Conservation (phyloP, 2,888 invertebrate species). For the Nysson spinosus region DNA sequence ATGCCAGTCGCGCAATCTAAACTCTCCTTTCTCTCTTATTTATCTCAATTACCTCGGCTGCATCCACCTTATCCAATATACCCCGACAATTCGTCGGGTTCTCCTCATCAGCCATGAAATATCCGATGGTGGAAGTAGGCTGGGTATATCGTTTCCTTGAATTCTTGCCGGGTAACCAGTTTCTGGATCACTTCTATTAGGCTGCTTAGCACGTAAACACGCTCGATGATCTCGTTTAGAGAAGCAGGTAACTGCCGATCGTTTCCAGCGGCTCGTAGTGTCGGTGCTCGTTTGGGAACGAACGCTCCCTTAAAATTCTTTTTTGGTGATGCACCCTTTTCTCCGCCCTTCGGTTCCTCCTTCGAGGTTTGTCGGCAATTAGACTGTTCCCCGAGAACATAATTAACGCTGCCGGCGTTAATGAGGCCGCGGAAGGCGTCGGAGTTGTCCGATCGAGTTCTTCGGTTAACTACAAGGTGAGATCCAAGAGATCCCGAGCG, state of each 20-base stretch:
- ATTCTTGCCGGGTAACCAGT: slow-evolving; percentile 58
- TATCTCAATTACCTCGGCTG: not conserved
- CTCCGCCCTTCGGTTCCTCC: slow-evolving; percentile 15
- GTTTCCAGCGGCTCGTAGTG: no score
- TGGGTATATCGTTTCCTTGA: slow-evolving; percentile 40
- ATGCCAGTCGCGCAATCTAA: not conserved
- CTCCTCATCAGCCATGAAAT: slow-evolving; percentile 24
- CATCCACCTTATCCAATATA: not conserved
- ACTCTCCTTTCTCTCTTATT: not conserved
- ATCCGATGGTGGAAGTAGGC: slow-evolving; percentile 16
- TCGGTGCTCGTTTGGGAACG: no score
- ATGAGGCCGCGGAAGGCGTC: slow-evolving; percentile 72
- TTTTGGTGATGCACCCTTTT: slow-evolving; percentile 6
- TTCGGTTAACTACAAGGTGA: slow-evolving; percentile 3
- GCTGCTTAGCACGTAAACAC: slow-evolving; percentile 72
- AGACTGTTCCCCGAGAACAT: slow-evolving; percentile 69
- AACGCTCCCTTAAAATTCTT: slow-evolving; percentile 1
- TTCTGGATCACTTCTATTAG: slow-evolving; percentile 68
- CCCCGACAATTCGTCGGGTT: slow-evolving; percentile 6
- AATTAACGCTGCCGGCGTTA: slow-evolving; percentile 75
- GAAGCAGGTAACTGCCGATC: slow-evolving; percentile 18
- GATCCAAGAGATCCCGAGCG: slow-evolving; percentile 6
- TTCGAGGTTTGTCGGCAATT: slow-evolving; percentile 68
- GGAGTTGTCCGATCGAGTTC: slow-evolving; percentile 55
- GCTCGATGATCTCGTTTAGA: slow-evolving; percentile 69